Evolutionary conservation across 2,797 vertebrate genomes (phyloP).

Genomic region (Craterocephalus amniculus): DNA sequence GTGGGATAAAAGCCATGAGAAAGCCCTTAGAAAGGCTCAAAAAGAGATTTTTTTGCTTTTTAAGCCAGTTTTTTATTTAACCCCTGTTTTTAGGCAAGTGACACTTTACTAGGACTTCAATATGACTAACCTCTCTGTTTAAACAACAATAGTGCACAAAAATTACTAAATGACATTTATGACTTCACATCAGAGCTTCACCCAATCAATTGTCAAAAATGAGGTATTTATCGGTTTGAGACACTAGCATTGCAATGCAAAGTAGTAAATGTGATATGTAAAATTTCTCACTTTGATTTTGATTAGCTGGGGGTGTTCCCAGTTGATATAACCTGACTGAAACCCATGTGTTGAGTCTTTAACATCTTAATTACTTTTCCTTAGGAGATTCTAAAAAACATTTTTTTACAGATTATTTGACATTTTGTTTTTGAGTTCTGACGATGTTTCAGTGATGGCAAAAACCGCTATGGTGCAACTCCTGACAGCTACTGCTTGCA

Average conservation of each 20-base stretch:
- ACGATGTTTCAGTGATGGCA: too few species aligned
- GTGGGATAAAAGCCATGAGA: slow-evolving; percentile 49
- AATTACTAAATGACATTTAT: neutral
- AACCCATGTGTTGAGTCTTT: too few species aligned
- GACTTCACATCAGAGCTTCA: neutral
- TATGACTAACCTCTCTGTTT: neutral
- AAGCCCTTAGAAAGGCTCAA: slow-evolving; percentile 39
- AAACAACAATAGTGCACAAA: neutral
- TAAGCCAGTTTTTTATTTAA: slow-evolving; percentile 24
- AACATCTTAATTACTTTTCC: too few species aligned
- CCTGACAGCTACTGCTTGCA: too few species aligned
- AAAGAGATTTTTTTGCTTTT: slow-evolving; percentile 40
- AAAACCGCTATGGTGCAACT: too few species aligned
- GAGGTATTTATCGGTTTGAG: neutral
- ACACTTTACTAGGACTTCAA: neutral
- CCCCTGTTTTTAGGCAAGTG: neutral
- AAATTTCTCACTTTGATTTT: neutral
- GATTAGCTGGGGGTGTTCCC: neutral
- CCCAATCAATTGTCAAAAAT: neutral
- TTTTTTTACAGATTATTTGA: too few species aligned
- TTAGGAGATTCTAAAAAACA: too few species aligned
- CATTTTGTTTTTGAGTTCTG: too few species aligned
- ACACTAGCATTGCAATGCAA: too few species aligned
- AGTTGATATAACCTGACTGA: too few species aligned
- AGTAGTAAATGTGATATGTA: neutral